A percentile compares a stretch with the other conserved stretches of the same genome.
Conservation (phyloP, 2,113 vertebrate species). For the Trichechus manatus region DNA sequence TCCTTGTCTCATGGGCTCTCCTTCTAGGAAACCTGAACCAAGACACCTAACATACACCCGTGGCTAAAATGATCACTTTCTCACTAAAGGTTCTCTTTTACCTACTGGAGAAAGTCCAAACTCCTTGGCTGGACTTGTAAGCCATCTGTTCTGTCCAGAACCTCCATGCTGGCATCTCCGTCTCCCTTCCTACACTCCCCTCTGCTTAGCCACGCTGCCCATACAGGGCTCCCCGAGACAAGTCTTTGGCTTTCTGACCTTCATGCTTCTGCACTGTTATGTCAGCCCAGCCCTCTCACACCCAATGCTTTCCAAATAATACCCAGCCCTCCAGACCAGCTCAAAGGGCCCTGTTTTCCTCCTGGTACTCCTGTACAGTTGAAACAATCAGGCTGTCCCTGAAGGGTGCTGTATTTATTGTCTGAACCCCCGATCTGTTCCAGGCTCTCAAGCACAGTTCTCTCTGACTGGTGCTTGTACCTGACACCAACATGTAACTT, state of each 20-base stretch:
- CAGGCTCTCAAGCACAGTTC: neutral
- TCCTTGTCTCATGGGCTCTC: neutral
- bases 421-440: neutral
- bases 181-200: too few relatives aligned
- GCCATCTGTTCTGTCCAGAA: neutral
- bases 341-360: fast-evolving
- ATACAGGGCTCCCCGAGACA: neutral
- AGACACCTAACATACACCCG: neutral
- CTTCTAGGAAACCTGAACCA: neutral
- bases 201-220: neutral
- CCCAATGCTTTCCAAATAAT: neutral
- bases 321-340: neutral
- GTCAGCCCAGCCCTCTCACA: neutral
- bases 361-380: neutral
- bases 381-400: neutral
- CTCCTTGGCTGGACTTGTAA: neutral
- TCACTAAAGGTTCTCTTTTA: neutral
- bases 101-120: neutral
- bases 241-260: neutral
- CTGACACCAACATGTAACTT: too few relatives aligned
- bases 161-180: neutral
- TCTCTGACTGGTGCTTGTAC: neutral
- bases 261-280: neutral
- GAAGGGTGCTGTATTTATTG: neutral
- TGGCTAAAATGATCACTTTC: neutral